phyloP scores from a whole-genome alignment of 2,797 vertebrate genomes.

The Chiloscyllium punctatum region DNA sequence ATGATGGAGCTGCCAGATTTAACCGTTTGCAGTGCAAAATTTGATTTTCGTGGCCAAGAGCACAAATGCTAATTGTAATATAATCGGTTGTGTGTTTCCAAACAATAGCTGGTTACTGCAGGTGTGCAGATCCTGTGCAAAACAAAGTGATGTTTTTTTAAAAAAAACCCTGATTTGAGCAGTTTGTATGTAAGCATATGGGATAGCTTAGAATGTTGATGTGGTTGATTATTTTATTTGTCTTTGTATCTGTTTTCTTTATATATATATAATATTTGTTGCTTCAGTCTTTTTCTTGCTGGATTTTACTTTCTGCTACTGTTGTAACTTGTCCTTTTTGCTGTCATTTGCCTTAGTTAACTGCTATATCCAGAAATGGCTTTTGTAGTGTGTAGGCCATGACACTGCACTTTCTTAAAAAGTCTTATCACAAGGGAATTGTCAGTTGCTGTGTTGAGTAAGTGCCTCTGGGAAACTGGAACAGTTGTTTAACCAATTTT shows the following conservation, averaged over 20 bases:
- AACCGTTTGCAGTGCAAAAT: background rate
- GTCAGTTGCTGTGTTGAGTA: background rate
- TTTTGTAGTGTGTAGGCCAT: background rate
- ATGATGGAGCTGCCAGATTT: background rate
- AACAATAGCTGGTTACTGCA: background rate
- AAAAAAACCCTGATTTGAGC: background rate
- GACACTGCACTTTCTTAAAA: background rate
- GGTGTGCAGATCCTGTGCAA: background rate
- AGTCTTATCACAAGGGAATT: background rate
- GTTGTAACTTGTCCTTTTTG: too few species aligned
- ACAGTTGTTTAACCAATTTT: background rate
- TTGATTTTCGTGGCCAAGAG: background rate
- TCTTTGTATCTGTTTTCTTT: background rate
- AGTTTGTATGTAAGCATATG: background rate
- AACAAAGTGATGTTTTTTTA: background rate
- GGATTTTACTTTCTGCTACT: background rate
- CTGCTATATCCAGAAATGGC: background rate
- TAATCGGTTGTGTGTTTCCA: background rate
- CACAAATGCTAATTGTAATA: background rate
- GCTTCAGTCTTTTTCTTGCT: background rate
- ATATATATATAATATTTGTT: background rate
- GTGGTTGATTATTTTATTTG: background rate
- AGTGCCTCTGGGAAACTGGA: background rate
- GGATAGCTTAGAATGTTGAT: background rate
- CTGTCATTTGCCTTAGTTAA: background rate